Evolutionary conservation across 2,888 invertebrate species (phyloP), one percentile per base, ranked within the genome.

Genomic region (Drosophila buzzatii): DNA sequence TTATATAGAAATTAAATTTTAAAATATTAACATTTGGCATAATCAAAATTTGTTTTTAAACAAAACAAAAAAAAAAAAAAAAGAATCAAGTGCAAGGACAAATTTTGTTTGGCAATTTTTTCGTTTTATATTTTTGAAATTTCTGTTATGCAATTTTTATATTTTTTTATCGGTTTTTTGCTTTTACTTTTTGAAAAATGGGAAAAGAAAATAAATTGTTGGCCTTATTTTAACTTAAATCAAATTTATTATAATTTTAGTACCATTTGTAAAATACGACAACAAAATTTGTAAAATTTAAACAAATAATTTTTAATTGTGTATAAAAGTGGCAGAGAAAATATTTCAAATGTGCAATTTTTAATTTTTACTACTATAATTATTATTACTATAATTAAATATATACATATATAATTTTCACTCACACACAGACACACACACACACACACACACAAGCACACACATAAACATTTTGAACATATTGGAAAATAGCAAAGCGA

Each of bases 181-280:
- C 60, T 81, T 75, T 82, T 82, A 49, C 65, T 69, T 69, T 76
- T 81, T 20, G 23, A 23, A 56, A 63, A 63, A 58, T 18, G 37
- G n/a, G 14, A 63, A 44, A 18, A 16, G 7, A 49, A 51, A 1
- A 51, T 37, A 47, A 79, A 81, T 81, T 87, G 88, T 85, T 85
- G 85, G 85, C 88, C 88, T 87, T 85, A 85, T 87, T 87, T 85
- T 71, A 82, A 85, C 75, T 75, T 87, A 85, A 85, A 85, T 85
- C 82, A 87, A 85, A 87, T 87, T 86, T 84, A 79, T 85, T 78
- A 65, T 85, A 85, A 81, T 83, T 85, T 85, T 85, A 84, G 74
- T 73, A 75, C 55, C 64, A 82, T 73, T 79, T 85, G 72, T 80
- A 76, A 74, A 70, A 72, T 70, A 69, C 68, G 53, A 67, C 56